phyloP scores from a whole-genome alignment of 2,113 vertebrate genomes.

The Sphaerodactylus townsendi region DNA sequence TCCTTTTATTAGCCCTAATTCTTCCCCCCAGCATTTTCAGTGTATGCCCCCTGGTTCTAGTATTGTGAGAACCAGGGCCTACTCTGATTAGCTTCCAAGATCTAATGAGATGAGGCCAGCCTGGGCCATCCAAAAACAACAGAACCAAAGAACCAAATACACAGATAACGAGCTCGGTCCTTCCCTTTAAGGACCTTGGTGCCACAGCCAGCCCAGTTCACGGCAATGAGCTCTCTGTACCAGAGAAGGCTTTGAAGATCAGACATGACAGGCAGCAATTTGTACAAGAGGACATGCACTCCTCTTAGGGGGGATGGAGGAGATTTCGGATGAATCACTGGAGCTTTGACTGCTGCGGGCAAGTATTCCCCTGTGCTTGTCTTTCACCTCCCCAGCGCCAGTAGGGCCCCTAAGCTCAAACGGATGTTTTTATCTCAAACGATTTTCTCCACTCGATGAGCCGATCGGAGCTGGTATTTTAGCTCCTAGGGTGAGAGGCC shows the following conservation, averaged over 20 bases:
- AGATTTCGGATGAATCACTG: not conserved
- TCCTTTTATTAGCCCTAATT: too few species aligned
- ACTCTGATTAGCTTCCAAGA: too few species aligned
- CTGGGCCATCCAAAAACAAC: too few species aligned
- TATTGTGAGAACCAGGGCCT: too few species aligned
- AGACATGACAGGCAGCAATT: not conserved
- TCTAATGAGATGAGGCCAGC: too few species aligned
- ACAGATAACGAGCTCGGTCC: too few species aligned
- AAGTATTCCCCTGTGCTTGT: not conserved
- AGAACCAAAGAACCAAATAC: too few species aligned
- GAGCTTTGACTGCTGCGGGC: not conserved
- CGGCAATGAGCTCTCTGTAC: not conserved
- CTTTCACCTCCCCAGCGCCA: not conserved
- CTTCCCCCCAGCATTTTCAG: too few species aligned
- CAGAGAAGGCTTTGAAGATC: not conserved
- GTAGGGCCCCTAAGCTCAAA: slow-evolving; percentile 1
- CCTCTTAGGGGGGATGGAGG: not conserved
- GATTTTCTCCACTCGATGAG: not conserved
- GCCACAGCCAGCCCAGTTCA: not conserved
- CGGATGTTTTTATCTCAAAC: not conserved
- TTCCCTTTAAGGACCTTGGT: too few species aligned
- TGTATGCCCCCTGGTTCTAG: too few species aligned
- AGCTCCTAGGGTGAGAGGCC: not conserved
- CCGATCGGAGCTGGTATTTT: slow-evolving; percentile 6
- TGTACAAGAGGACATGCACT: not conserved